These are phyloP conservation scores for Aricia agestis DNA, from an alignment of 1,140 invertebrate genomes.

Conservation along the genomic window DNA sequence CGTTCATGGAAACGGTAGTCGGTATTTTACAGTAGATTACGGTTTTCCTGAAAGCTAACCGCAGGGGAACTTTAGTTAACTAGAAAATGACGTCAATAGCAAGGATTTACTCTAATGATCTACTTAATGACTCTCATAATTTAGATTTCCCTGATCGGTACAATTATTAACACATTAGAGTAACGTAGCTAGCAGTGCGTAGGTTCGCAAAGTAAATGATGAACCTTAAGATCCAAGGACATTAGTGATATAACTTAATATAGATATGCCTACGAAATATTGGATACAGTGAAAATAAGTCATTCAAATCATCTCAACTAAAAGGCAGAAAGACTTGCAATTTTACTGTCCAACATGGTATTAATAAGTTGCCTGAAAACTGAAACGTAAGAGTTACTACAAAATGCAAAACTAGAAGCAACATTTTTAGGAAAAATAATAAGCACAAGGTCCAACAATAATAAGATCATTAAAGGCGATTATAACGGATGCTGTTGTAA, in stretches of 20 bases:
- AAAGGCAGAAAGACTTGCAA: too few relatives aligned
- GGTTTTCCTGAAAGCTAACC: background rate
- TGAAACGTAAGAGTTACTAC: too few relatives aligned
- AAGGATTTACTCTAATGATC: background rate
- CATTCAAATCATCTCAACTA: too few relatives aligned
- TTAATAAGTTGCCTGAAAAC: too few relatives aligned
- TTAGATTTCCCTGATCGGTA: background rate
- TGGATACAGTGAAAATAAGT: too few relatives aligned
- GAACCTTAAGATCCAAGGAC: background rate
- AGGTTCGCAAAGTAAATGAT: background rate
- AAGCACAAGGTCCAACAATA: too few relatives aligned
- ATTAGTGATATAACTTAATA: background rate
- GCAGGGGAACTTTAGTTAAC: background rate
- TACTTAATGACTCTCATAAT: background rate
- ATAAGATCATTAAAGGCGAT: too few relatives aligned
- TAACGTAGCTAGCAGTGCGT: background rate
- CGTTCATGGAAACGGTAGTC: background rate
- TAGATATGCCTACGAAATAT: background rate
- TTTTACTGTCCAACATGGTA: too few relatives aligned
- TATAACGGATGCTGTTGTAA: too few relatives aligned
- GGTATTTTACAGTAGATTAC: background rate
- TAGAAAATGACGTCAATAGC: background rate
- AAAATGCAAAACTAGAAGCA: too few relatives aligned
- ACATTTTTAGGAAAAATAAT: too few relatives aligned
- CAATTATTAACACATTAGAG: background rate